These are phyloP conservation scores for Lynx canadensis DNA, from an alignment of 2,113 vertebrate genomes.

Conservation along the genomic window DNA sequence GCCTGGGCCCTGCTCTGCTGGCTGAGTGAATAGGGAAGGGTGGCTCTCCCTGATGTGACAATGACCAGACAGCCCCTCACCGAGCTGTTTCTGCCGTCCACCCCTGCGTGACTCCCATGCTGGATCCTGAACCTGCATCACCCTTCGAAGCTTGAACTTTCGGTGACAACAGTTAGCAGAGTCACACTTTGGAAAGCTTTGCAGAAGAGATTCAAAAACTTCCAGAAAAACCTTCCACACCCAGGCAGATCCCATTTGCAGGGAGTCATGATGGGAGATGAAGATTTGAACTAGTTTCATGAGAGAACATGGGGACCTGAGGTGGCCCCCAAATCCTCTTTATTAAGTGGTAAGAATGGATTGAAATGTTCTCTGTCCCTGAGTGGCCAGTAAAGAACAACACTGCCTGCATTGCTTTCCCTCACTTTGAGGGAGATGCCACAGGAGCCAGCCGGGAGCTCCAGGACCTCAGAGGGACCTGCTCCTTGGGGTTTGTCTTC, in stretches of 20 bases:
- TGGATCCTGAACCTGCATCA: background rate
- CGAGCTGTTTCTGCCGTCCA: background rate
- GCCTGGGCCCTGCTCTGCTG: background rate
- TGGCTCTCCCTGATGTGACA: background rate
- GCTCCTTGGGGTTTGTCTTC: background rate
- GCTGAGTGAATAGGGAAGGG: background rate
- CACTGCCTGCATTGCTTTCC: background rate
- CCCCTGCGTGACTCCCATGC: background rate
- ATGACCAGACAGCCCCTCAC: background rate
- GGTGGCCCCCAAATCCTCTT: background rate
- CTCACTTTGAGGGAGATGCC: background rate
- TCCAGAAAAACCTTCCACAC: constrained; percentile 11
- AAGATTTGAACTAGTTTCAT: background rate
- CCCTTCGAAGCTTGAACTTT: background rate
- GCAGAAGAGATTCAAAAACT: background rate
- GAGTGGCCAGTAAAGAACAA: background rate
- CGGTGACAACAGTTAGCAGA: background rate
- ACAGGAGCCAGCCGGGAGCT: background rate
- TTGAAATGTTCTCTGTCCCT: background rate
- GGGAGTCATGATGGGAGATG: background rate
- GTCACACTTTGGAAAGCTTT: background rate
- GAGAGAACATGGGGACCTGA: background rate
- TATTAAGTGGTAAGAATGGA: background rate
- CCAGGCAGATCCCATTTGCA: background rate
- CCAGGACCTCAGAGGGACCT: background rate